Evolutionary conservation across 2,888 invertebrate genomes (phyloP).

Genomic region (Coecobrya sp.): DNA sequence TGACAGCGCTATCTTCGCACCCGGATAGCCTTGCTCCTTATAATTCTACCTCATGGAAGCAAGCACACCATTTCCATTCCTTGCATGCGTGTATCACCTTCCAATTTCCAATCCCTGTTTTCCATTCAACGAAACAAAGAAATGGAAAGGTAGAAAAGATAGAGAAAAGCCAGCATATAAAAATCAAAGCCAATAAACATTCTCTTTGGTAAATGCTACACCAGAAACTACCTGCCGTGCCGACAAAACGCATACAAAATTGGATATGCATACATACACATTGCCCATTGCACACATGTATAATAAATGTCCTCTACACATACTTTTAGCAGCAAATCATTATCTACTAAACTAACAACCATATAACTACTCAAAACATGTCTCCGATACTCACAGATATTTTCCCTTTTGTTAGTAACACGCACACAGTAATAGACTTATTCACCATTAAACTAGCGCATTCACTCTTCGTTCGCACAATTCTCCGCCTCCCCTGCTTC

Average conservation of each 20-base stretch:
- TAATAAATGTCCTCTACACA: constrained; percentile 2
- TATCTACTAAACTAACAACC: neutral
- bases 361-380: too few relatives aligned
- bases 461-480: too few relatives aligned
- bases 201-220: neutral
- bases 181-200: neutral
- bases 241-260: neutral
- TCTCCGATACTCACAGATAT: neutral
- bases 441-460: too few relatives aligned
- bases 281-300: neutral
- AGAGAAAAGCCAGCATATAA: neutral
- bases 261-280: neutral
- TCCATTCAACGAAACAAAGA: constrained; percentile 24
- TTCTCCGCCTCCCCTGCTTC: too few relatives aligned
- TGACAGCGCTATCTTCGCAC: neutral
- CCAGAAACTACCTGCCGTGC: constrained; percentile 38
- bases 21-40: neutral
- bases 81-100: constrained; percentile 13
- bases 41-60: neutral
- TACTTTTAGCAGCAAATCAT: neutral
- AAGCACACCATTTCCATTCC: constrained; percentile 35
- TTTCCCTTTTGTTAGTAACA: neutral
- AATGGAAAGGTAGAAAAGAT: neutral
- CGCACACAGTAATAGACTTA: neutral
- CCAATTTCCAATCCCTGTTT: constrained; percentile 17